phyloP scores from a whole-genome alignment of 2,797 vertebrate genomes.

The Pipistrellus pipistrellus region DNA sequence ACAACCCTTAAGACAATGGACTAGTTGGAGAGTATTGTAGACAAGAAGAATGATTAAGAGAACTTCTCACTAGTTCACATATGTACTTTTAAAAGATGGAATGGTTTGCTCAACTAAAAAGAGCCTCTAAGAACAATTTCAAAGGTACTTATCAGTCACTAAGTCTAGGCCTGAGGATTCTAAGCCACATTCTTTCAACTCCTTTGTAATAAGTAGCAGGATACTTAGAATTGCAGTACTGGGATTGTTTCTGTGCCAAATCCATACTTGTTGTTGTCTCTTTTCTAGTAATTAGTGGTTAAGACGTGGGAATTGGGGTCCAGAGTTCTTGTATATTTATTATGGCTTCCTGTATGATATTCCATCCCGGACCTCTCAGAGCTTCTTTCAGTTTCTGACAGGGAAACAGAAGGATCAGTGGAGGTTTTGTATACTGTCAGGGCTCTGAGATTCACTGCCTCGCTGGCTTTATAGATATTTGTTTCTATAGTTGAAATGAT shows the following conservation, averaged over 20 bases:
- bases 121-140: not conserved
- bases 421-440: not conserved
- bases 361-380: not conserved
- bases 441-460: not conserved
- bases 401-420: not conserved
- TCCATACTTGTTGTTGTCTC: not conserved
- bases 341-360: not conserved
- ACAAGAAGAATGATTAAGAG: not conserved
- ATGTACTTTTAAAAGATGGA: not conserved
- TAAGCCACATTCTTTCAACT: not conserved
- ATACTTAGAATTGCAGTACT: not conserved
- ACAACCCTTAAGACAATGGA: not conserved
- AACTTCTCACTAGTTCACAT: not conserved
- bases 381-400: not conserved
- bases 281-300: not conserved
- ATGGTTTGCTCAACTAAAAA: not conserved
- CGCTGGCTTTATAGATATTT: not conserved
- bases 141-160: not conserved
- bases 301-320: not conserved
- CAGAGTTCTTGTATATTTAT: not conserved
- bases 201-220: not conserved
- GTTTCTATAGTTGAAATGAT: conserved; percentile 11
- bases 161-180: not conserved
- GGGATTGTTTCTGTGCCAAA: not conserved
- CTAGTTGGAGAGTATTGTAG: not conserved